These are phyloP conservation scores for Deroplatys truncata DNA, from an alignment of 2,888 invertebrate species.

Conservation along the genomic window DNA sequence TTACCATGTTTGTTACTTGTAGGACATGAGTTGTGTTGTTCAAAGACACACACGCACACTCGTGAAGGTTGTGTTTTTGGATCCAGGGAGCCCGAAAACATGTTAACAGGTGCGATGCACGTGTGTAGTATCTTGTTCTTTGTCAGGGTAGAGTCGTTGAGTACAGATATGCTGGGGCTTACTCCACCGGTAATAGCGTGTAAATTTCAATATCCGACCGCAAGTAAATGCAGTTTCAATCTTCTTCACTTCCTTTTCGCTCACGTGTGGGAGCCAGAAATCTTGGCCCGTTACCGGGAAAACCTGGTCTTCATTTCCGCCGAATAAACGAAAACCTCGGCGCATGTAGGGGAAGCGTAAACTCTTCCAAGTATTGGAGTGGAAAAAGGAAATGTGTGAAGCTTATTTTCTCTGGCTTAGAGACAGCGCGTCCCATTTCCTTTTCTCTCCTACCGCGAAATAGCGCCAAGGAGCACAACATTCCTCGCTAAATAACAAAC, in stretches of 20 bases:
- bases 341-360: background rate
- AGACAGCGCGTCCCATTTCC: background rate
- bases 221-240: constrained; percentile 1
- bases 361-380: background rate
- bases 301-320: background rate
- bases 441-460: too few relatives aligned
- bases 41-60: too few relatives aligned
- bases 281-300: background rate
- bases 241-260: background rate
- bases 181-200: background rate
- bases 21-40: too few relatives aligned
- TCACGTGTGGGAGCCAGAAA: background rate
- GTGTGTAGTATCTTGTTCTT: too few relatives aligned
- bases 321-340: constrained; percentile 2
- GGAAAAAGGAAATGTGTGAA: background rate
- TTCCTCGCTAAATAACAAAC: too few relatives aligned
- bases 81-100: too few relatives aligned
- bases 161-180: background rate
- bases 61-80: too few relatives aligned
- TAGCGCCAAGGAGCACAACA: too few relatives aligned
- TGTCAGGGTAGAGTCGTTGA: too few relatives aligned
- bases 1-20: too few relatives aligned
- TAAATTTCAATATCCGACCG: constrained; percentile 6
- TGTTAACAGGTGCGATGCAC: too few relatives aligned
- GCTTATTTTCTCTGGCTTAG: background rate